A percentile compares a stretch with the other conserved stretches of the same genome.
Evolutionary conservation across 1,140 invertebrate genomes (phyloP).

Genomic region (Propsilocerus akamusi): DNA sequence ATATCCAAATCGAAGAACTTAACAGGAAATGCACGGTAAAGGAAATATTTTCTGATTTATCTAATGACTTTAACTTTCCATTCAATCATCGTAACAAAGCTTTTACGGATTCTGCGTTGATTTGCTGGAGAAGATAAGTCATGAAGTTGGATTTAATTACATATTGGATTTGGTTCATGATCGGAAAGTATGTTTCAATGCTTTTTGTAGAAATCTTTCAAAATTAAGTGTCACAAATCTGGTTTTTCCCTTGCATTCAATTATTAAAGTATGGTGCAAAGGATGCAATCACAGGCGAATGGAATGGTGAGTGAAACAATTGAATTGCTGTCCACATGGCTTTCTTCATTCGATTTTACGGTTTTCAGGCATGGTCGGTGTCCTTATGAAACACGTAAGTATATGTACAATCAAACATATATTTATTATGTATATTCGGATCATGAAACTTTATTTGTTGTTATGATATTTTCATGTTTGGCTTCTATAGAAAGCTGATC

Average conservation of each 20-base stretch:
- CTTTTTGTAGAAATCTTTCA: neutral
- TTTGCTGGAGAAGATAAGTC: constrained; percentile 62
- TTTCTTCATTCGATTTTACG: neutral
- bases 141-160: constrained; percentile 77
- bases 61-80: too few species aligned
- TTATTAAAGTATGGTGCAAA: constrained; percentile 63
- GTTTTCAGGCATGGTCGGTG: constrained; percentile 11
- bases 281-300: constrained; percentile 68
- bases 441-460: too few species aligned
- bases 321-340: neutral
- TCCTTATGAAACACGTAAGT: constrained; percentile 21
- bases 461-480: too few species aligned
- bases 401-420: too few species aligned
- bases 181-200: constrained; percentile 22
- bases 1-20: constrained; percentile 60
- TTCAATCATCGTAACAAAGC: too few species aligned
- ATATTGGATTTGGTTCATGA: constrained; percentile 71
- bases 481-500: constrained; percentile 56
- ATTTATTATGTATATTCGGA: too few species aligned
- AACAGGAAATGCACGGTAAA: constrained; percentile 36
- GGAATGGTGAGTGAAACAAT: constrained; percentile 57
- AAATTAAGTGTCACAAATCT: neutral
- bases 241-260: too few species aligned
- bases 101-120: constrained; percentile 83
- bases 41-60: too few species aligned